These are phyloP conservation scores for Smutsia gigantea DNA, from an alignment of 2,797 vertebrate genomes.

Conservation along the genomic window DNA sequence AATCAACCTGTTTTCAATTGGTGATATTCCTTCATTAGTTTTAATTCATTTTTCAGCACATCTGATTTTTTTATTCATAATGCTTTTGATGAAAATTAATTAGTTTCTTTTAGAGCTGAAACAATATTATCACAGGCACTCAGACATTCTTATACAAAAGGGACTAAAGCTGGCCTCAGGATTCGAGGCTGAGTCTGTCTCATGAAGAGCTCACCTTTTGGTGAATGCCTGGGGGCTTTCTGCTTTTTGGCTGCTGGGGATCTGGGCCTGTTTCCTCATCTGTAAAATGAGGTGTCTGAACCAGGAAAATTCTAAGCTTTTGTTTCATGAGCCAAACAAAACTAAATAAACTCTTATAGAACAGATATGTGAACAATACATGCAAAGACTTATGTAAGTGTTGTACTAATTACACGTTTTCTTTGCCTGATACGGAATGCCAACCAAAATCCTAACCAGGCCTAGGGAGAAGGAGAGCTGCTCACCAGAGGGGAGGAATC, in stretches of 20 bases:
- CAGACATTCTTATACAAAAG: background rate
- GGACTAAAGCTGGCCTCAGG: background rate
- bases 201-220: background rate
- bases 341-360: background rate
- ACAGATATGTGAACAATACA: background rate
- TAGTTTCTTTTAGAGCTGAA: conserved; percentile 68
- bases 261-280: conserved; percentile 16
- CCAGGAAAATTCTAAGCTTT: background rate
- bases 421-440: background rate
- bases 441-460: background rate
- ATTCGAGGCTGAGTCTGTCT: background rate
- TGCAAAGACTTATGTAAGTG: background rate
- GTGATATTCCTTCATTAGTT: conserved; percentile 71
- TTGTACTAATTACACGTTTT: background rate
- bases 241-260: background rate
- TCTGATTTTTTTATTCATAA: conserved; percentile 61
- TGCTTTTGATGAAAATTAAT: conserved; percentile 80
- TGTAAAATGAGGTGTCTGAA: background rate
- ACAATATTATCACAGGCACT: conserved; percentile 57
- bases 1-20: conserved; percentile 56
- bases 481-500: fast-evolving
- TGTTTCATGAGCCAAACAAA: background rate
- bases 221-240: too few species aligned
- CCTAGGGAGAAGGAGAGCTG: fast-evolving
- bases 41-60: conserved; percentile 70